A percentile compares a stretch with the other conserved stretches of the same genome.
phyloP scores from a whole-genome alignment of 2,888 invertebrate genomes.

The Cybosia mesomella region DNA sequence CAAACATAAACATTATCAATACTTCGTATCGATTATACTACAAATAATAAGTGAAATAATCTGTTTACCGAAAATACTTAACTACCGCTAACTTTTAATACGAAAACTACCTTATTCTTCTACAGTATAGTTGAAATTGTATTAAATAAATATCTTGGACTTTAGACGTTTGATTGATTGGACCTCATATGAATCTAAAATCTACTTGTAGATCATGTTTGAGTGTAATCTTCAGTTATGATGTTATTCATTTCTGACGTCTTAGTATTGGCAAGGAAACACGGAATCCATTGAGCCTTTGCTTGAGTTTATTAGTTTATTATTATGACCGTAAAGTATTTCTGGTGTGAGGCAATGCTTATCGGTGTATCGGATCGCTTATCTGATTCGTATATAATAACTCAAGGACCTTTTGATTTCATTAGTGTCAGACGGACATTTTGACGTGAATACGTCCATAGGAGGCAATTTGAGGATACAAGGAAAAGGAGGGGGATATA shows the following conservation, averaged over 20 bases:
- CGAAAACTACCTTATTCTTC: not conserved
- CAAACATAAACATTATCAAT: conserved; percentile 17
- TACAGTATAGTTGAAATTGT: not conserved
- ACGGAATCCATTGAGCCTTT: conserved; percentile 2
- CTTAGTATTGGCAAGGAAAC: conserved; percentile 7
- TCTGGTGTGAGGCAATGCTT: conserved; percentile 9
- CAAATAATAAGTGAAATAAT: not conserved
- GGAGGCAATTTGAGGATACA: too few species aligned
- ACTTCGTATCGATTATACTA: conserved; percentile 2
- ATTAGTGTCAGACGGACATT: too few species aligned
- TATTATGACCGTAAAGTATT: conserved; percentile 10
- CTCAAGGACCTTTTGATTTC: too few species aligned
- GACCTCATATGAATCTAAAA: not conserved
- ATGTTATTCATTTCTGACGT: not conserved
- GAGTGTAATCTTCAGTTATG: conserved; percentile 4
- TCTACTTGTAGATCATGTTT: not conserved
- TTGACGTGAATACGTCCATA: too few species aligned
- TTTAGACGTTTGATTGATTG: not conserved
- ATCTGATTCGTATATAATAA: too few species aligned
- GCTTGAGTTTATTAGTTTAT: conserved; percentile 9
- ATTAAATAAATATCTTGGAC: not conserved
- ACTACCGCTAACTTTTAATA: not conserved
- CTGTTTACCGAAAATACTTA: not conserved
- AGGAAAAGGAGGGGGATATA: too few species aligned
- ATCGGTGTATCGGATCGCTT: not conserved